Evolutionary conservation across 2,888 invertebrate genomes (phyloP).

Genomic region (Cataglyphis albicans): DNA sequence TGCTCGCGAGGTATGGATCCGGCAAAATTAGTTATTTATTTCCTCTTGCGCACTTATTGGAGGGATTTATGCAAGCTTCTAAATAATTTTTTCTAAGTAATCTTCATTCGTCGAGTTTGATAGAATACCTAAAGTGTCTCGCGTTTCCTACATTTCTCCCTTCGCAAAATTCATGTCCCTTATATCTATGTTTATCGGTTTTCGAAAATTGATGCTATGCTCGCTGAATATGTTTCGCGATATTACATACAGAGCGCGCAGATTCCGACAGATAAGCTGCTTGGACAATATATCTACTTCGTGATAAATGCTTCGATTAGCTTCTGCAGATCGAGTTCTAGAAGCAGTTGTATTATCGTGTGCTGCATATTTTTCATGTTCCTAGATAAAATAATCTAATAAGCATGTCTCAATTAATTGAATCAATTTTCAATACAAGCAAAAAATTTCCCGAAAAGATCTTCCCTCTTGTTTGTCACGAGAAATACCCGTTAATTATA

Average conservation of each 20-base stretch:
- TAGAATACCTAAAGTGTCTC: not conserved
- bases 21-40: not conserved
- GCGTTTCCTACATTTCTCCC: not conserved
- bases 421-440: conserved; percentile 1
- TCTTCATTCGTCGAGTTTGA: not conserved
- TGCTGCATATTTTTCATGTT: conserved; percentile 20
- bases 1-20: not conserved
- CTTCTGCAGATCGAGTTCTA: not conserved
- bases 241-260: not conserved
- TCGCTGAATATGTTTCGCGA: not conserved
- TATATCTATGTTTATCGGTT: not conserved
- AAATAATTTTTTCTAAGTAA: not conserved
- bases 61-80: not conserved
- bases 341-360: not conserved
- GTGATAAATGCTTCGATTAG: conserved; percentile 18
- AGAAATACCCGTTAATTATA: conserved; percentile 19
- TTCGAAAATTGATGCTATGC: not conserved
- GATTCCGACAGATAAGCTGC: not conserved
- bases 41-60: not conserved
- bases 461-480: not conserved
- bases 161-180: not conserved
- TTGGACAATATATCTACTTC: conserved; percentile 14
- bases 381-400: not conserved
- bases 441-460: conserved; percentile 4
- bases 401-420: not conserved